A percentile compares a stretch with the other conserved stretches of the same genome.
Conservation (phyloP, 2,888 invertebrate species). For the Archips crataeganus region DNA sequence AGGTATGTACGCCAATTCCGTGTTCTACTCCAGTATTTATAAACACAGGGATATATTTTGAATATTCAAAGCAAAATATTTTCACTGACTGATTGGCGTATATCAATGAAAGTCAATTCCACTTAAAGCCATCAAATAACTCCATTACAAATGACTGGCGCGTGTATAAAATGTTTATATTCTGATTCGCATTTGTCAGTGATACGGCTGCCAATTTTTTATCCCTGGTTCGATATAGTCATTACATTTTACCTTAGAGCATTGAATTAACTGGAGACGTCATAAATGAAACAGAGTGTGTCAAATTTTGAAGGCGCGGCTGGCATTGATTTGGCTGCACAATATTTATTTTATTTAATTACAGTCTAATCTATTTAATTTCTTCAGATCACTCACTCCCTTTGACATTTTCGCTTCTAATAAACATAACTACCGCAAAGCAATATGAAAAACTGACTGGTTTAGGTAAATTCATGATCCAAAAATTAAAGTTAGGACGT, state of each 20-base stretch:
- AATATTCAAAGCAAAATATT: neutral
- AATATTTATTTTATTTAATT: no score
- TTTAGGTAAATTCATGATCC: no score
- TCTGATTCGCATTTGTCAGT: constrained; percentile 15
- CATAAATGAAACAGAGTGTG: no score
- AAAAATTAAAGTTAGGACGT: no score
- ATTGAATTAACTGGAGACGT: neutral
- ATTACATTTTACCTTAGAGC: constrained; percentile 13
- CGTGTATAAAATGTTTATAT: constrained; percentile 17
- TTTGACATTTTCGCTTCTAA: no score
- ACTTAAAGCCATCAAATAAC: constrained; percentile 8
- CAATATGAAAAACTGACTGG: neutral
- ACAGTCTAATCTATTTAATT: no score
- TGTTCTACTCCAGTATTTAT: neutral
- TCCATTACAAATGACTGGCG: constrained; percentile 13
- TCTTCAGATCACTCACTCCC: no score
- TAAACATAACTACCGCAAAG: neutral
- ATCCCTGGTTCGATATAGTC: constrained; percentile 23
- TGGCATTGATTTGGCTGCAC: no score
- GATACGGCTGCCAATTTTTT: constrained; percentile 16
- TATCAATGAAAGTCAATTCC: constrained; percentile 1
- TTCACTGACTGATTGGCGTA: neutral
- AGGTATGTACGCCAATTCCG: neutral
- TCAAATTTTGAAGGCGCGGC: no score
- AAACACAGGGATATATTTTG: neutral